Evolutionary conservation across 2,888 invertebrate genomes (phyloP).

Genomic region (Leptothorax acervorum): DNA sequence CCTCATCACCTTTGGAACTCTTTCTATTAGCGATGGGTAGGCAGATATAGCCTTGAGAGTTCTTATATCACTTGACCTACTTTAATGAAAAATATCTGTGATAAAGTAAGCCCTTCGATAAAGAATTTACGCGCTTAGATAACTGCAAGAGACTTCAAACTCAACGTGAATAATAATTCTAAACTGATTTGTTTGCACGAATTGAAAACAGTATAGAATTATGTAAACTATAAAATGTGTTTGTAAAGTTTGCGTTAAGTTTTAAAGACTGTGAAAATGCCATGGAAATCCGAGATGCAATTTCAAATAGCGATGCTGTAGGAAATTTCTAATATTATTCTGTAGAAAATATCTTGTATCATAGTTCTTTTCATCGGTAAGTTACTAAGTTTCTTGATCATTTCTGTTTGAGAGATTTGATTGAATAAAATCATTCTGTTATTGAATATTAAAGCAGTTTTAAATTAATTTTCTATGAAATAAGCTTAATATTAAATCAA

Average conservation of each 20-base stretch:
- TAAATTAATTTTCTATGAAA: background rate
- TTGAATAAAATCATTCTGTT: background rate
- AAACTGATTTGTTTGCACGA: background rate
- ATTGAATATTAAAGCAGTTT: background rate
- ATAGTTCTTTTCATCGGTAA: background rate
- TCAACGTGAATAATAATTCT: background rate
- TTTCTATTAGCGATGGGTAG: background rate
- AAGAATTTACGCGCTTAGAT: constrained; percentile 15
- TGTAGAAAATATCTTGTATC: background rate
- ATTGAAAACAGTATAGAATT: background rate
- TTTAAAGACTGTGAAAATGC: background rate
- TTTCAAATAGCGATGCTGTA: background rate
- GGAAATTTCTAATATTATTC: background rate
- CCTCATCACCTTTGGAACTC: background rate
- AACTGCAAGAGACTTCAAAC: background rate
- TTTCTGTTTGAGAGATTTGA: background rate
- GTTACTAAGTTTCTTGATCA: background rate
- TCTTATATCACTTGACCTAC: constrained; percentile 36
- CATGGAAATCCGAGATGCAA: background rate
- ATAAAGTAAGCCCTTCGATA: constrained; percentile 13
- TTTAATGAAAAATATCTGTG: constrained; percentile 21
- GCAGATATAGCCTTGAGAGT: background rate
- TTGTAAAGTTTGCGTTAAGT: background rate
- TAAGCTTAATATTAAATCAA: background rate
- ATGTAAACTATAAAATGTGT: background rate